These are phyloP conservation scores for Chiridota heheva DNA, from an alignment of 35 echinoderm and acorn worm species.

Conservation along the genomic window DNA sequence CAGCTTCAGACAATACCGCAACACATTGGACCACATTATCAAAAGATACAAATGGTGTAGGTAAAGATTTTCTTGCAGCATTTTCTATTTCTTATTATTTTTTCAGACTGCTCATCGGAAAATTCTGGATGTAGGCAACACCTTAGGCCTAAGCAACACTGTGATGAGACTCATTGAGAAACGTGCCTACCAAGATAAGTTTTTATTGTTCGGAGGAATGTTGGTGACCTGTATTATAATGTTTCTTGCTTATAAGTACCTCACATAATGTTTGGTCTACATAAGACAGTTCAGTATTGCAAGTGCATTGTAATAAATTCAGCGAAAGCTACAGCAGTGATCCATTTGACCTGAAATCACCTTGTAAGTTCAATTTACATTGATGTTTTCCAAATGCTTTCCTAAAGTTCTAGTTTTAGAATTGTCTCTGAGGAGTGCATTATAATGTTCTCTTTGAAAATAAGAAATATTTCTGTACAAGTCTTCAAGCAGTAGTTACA, in stretches of 20 bases:
- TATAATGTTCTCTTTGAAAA: no score
- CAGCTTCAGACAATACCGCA: background rate
- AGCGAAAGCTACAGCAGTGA: no score
- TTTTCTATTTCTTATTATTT: background rate
- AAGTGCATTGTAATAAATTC: no score
- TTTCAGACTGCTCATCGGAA: slow-evolving; percentile 71
- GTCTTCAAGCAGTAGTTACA: no score
- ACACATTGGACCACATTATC: background rate
- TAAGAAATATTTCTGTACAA: no score
- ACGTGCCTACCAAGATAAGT: slow-evolving; percentile 81
- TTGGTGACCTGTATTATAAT: slow-evolving; percentile 81
- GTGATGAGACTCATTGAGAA: slow-evolving; percentile 97
- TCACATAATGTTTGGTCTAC: slow-evolving; percentile 33
- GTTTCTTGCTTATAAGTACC: slow-evolving; percentile 81
- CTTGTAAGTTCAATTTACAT: no score
- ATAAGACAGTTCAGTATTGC: no score
- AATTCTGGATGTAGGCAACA: slow-evolving; percentile 82
- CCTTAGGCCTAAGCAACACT: slow-evolving; percentile 85
- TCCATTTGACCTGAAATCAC: no score
- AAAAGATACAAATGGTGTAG: no score
- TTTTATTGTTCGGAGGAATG: slow-evolving; percentile 92
- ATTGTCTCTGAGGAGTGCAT: no score
- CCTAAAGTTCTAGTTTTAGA: no score
- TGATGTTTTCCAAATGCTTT: no score
- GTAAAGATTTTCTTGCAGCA: background rate